Conservation (phyloP, 92 coral and sea anemone genomes). For the Virgularia gustaviana region DNA sequence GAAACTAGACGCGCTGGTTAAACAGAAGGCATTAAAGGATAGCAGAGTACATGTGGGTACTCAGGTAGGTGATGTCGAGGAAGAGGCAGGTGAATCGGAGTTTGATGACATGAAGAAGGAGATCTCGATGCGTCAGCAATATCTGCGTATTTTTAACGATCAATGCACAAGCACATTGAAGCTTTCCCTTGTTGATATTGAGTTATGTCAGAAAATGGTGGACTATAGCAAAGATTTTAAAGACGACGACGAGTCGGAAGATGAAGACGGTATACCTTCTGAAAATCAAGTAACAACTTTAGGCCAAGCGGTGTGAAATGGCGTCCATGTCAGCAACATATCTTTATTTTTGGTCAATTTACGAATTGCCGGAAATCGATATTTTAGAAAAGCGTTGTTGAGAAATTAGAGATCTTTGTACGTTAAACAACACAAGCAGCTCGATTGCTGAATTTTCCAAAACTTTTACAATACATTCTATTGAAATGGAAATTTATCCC, state of each 20-base stretch:
- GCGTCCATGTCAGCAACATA: too few species aligned
- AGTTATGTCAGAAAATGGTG: constrained; percentile 31
- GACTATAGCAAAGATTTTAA: constrained; percentile 28
- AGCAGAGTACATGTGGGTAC: background rate
- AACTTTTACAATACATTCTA: too few species aligned
- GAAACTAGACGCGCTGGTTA: constrained; percentile 30
- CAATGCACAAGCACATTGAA: constrained; percentile 23
- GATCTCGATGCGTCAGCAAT: constrained; percentile 21
- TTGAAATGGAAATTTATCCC: too few species aligned
- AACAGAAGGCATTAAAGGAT: background rate
- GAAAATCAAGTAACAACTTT: background rate
- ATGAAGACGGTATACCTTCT: background rate
- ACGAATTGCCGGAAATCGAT: too few species aligned
- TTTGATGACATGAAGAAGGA: constrained; percentile 15
- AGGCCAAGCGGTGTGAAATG: too few species aligned
- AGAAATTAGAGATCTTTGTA: too few species aligned
- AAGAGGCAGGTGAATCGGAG: background rate
- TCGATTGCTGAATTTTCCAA: too few species aligned
- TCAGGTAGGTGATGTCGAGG: background rate
- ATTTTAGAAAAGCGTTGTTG: too few species aligned
- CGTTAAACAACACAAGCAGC: too few species aligned
- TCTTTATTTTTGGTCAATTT: too few species aligned
- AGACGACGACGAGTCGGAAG: constrained; percentile 2
- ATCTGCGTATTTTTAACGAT: constrained; percentile 24
- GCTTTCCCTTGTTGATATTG: constrained; percentile 31